phyloP scores from a whole-genome alignment of 2,113 vertebrate species.

The Oreocharis arfaki region DNA sequence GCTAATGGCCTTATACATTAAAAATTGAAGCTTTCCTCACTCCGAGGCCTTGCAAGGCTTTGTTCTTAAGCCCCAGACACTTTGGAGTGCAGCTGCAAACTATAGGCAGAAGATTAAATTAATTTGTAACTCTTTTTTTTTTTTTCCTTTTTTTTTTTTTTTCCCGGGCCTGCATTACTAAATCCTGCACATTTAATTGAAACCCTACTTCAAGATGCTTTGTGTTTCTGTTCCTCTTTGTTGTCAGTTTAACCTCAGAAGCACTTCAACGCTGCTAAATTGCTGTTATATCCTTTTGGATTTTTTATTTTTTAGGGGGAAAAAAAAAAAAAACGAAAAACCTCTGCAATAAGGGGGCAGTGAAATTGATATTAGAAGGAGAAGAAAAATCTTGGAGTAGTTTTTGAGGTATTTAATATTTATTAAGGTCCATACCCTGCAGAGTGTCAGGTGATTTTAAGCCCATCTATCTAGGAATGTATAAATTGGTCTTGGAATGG shows the following conservation, averaged over 20 bases:
- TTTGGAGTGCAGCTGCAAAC: slow-evolving; percentile 76
- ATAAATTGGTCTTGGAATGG: slow-evolving; percentile 70
- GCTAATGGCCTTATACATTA: slow-evolving; percentile 88
- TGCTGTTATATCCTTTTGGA: slow-evolving; percentile 76
- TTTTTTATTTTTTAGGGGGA: slow-evolving; percentile 37
- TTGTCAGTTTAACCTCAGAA: slow-evolving; percentile 76
- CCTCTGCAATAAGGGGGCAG: slow-evolving; percentile 40
- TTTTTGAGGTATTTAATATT: slow-evolving; percentile 79
- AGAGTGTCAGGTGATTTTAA: slow-evolving; percentile 71
- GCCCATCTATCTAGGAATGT: slow-evolving; percentile 56
- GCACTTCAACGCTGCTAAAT: slow-evolving; percentile 76
- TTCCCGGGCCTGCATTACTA: slow-evolving; percentile 61
- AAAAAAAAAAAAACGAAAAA: neutral
- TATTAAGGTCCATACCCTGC: slow-evolving; percentile 66
- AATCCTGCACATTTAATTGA: slow-evolving; percentile 82
- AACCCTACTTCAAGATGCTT: slow-evolving; percentile 78
- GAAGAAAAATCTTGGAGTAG: slow-evolving; percentile 53
- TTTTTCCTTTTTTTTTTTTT: slow-evolving; percentile 9
- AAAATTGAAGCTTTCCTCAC: slow-evolving; percentile 78
- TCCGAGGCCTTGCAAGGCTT: slow-evolving; percentile 78
- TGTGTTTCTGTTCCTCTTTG: slow-evolving; percentile 71
- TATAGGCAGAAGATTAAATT: slow-evolving; percentile 87
- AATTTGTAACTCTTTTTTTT: slow-evolving; percentile 75
- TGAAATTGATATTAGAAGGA: slow-evolving; percentile 65
- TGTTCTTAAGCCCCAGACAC: slow-evolving; percentile 78